A percentile compares a stretch with the other conserved stretches of the same genome.
Evolutionary conservation across 2,113 vertebrate species (phyloP).

Genomic region (Collichthys lucidus): DNA sequence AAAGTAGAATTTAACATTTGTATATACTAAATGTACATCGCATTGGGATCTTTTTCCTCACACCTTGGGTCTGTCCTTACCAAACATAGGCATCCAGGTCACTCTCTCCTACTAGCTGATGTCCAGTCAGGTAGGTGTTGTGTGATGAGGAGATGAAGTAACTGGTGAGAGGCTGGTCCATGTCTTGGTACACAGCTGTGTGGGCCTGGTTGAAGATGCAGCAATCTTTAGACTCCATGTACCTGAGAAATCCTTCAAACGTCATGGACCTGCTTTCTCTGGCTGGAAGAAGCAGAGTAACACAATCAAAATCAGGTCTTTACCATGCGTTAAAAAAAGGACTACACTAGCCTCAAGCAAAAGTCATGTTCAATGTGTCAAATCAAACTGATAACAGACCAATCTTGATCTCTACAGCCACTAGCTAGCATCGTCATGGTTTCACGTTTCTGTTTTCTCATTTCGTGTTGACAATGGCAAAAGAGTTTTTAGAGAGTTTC

Average conservation of each 20-base stretch:
- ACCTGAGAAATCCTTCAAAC: constrained; percentile 88
- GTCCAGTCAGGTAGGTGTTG: constrained; percentile 90
- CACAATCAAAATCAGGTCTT: neutral
- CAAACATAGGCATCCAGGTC: constrained; percentile 74
- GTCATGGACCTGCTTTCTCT: constrained; percentile 82
- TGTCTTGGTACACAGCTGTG: constrained; percentile 86
- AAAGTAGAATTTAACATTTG: neutral
- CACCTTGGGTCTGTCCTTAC: constrained; percentile 41
- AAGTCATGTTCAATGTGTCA: no score
- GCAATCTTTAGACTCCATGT: constrained; percentile 86
- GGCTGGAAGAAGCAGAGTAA: constrained; percentile 73
- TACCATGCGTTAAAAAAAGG: neutral
- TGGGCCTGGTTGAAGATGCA: constrained; percentile 81
- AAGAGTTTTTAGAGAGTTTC: no score
- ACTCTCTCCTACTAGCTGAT: constrained; percentile 84
- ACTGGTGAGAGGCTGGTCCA: constrained; percentile 85
- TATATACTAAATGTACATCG: neutral
- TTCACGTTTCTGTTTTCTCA: no score
- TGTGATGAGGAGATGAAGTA: constrained; percentile 93
- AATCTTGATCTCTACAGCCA: no score
- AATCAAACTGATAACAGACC: no score
- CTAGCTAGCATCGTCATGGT: no score
- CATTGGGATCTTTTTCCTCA: no score
- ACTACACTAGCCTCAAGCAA: neutral
- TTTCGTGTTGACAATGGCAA: no score